phyloP scores from a whole-genome alignment of 2,797 vertebrate genomes.

The Babyrousa celebensis region DNA sequence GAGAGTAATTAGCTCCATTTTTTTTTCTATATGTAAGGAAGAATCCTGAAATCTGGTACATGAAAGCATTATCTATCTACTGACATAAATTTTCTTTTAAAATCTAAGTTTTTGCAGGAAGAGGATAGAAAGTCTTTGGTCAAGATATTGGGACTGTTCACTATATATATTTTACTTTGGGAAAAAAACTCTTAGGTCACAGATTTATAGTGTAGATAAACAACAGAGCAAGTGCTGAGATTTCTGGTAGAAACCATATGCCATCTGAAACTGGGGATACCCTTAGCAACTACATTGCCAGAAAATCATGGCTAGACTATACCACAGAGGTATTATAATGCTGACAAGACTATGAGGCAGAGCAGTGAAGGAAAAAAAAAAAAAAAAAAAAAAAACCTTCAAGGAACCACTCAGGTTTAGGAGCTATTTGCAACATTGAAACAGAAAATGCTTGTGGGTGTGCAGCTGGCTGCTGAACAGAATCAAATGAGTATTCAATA shows the following conservation, averaged over 20 bases:
- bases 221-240: neutral
- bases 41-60: neutral
- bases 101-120: constrained; percentile 36
- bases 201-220: neutral
- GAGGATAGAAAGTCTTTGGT: neutral
- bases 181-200: neutral
- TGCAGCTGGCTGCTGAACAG: neutral
- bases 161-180: neutral
- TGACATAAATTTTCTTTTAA: constrained; percentile 42
- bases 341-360: neutral
- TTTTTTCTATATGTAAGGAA: constrained; percentile 43
- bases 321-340: neutral
- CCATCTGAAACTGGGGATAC: neutral
- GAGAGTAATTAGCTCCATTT: neutral
- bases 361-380: neutral
- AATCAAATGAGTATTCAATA: neutral
- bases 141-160: neutral
- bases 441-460: neutral
- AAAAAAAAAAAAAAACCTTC: neutral
- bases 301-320: neutral
- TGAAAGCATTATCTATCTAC: neutral
- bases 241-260: neutral
- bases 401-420: neutral
- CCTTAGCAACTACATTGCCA: neutral
- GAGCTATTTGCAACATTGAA: constrained; percentile 11